A percentile compares a stretch with the other conserved stretches of the same genome.
Evolutionary conservation across 2,888 invertebrate species (phyloP).

Genomic region (Drosophila paracracens): DNA sequence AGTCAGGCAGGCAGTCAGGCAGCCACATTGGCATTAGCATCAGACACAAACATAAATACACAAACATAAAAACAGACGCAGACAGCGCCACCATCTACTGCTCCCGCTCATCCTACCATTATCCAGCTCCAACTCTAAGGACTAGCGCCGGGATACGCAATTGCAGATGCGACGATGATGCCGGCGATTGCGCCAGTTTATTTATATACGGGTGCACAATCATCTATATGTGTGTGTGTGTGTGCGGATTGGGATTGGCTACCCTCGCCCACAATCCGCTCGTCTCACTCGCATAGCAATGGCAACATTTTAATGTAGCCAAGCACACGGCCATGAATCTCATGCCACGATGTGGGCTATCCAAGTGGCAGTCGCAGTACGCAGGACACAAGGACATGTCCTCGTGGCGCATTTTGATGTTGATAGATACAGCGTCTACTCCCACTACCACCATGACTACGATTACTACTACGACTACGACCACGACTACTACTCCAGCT

Average conservation of each 20-base stretch:
- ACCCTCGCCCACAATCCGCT: not conserved
- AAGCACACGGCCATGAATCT: slow-evolving; percentile 65
- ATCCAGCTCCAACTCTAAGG: slow-evolving; percentile 20
- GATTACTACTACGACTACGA: slow-evolving; percentile 5
- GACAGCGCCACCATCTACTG: slow-evolving; percentile 46
- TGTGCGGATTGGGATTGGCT: slow-evolving; percentile 28
- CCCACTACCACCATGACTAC: slow-evolving; percentile 4
- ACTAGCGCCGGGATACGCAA: slow-evolving; percentile 67
- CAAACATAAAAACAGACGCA: slow-evolving; percentile 58
- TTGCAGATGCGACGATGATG: slow-evolving; percentile 79
- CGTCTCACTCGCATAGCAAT: slow-evolving; percentile 36
- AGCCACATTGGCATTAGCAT: slow-evolving; percentile 60
- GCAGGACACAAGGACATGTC: slow-evolving; percentile 21
- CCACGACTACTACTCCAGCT: slow-evolving; percentile 15
- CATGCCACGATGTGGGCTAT: slow-evolving; percentile 51
- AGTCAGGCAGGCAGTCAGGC: slow-evolving; percentile 5
- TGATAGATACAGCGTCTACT: slow-evolving; percentile 64
- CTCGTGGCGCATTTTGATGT: slow-evolving; percentile 63
- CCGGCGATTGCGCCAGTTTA: slow-evolving; percentile 78
- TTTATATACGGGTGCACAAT: slow-evolving; percentile 60
- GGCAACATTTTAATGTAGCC: slow-evolving; percentile 75
- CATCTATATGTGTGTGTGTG: slow-evolving; percentile 1
- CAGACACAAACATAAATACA: slow-evolving; percentile 63
- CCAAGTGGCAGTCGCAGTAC: slow-evolving; percentile 22
- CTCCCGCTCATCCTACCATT: not conserved